A percentile compares a stretch with the other conserved stretches of the same genome.
Evolutionary conservation across 2,113 vertebrate species (phyloP).

Genomic region (Pituophis catenifer): DNA sequence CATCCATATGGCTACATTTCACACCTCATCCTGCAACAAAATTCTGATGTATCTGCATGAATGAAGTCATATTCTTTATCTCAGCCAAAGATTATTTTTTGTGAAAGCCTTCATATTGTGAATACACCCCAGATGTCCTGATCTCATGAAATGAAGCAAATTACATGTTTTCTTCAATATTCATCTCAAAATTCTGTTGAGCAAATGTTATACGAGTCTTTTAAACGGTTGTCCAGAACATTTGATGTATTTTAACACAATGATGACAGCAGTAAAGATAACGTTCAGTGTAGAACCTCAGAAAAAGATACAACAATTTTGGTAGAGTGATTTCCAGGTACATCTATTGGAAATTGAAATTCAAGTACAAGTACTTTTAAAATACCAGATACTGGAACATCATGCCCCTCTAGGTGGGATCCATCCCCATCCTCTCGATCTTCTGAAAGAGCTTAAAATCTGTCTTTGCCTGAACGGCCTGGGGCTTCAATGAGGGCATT

Average conservation of each 20-base stretch:
- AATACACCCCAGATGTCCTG: background rate
- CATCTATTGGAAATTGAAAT: background rate
- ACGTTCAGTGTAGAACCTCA: background rate
- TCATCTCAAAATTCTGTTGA: conserved; percentile 3
- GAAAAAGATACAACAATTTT: background rate
- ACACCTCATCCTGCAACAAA: background rate
- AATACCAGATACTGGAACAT: background rate
- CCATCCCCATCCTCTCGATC: background rate
- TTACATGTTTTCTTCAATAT: conserved; percentile 18
- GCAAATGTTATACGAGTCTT: conserved; percentile 5
- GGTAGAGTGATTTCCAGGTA: background rate
- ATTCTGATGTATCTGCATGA: background rate
- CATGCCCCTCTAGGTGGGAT: background rate
- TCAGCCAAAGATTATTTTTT: conserved; percentile 7
- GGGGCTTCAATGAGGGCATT: background rate
- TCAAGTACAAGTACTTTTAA: background rate
- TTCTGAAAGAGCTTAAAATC: background rate
- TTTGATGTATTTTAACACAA: background rate
- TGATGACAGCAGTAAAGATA: background rate
- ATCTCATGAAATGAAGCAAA: conserved; percentile 16
- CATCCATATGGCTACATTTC: background rate
- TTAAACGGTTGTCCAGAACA: background rate
- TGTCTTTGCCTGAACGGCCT: background rate
- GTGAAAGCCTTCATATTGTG: background rate
- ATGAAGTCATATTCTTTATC: conserved; percentile 7